Base-by-base conservation (phyloP, 2,888 invertebrate genomes). In the Cerceris ruficornis region DNA sequence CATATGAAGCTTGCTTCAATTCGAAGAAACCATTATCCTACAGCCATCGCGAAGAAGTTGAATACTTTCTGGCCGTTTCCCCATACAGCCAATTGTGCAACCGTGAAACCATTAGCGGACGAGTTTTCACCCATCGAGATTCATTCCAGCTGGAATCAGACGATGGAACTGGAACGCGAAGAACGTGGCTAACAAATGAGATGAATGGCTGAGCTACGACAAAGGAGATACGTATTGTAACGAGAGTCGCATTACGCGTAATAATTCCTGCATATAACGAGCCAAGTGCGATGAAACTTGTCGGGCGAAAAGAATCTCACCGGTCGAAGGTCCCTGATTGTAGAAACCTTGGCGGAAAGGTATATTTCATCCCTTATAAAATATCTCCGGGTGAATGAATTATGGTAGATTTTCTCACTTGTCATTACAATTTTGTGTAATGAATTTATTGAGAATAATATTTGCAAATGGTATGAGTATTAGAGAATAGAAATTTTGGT, bases 81-180 rank as follows among this genome's bases (percentile, higher is more conserved):
- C n/a, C n/a, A n/a, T n/a, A n/a, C 1, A 7, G 50, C n/a, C n/a
- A 50, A 50, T 50, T 50, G n/a, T 50, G n/a, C 9, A 50, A 50
- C 50, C 6, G n/a, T 50, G n/a, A 50, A 50, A 50, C 50, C n/a
- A n/a, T 11, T 50, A 11, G 50, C n/a, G n/a, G 6, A n/a, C 11
- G 50, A 50, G 50, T 50, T 50, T n/a, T 50, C 50, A n/a, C 50
- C 9, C 50, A 13, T 50, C 50, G 50, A 7, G 50, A 50, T 50
- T n/a, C n/a, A 50, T 50, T 50, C n/a, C n/a, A 50, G 7, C 50
- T 50, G 9, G 50, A 50, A 50, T 11, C 2, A 50, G 50, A 11
- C 11, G 46, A 11, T 50, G 50, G n/a, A 50, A 50, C n/a, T 50
- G n/a, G 50, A 50, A 50, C 50, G 50, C n/a, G 50, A 50, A 50